Base-by-base conservation (phyloP, 2,797 vertebrate genomes). In the Notoglanidium macrostoma region DNA sequence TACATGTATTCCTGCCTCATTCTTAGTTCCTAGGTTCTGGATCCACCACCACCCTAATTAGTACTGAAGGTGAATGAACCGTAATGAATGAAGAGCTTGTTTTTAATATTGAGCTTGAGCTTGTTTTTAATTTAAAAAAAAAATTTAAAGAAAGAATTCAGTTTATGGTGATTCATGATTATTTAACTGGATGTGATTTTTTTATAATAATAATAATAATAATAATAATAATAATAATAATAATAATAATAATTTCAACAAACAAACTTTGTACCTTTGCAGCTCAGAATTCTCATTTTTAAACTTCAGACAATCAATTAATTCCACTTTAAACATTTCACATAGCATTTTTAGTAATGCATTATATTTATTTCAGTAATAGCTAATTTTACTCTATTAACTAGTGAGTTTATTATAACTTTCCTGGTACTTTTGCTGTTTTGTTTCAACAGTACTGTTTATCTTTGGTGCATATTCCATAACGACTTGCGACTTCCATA, bases 391-490 rank as follows among this genome's bases (percentile, higher is more conserved):
- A 1, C n/a, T 78, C n/a, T 74, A 46, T 49, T 26, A 74, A 74
- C 5, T 46, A 74, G 23, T 49, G 21, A 46, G 10, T 72, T 40
- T 72, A 21, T 29, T 72, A 72, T 12, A n/a, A 74, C 23, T 74
- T 74, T 26, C 19, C 14, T 54, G 14, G 7, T 49, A n/a, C 10
- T 55, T 46, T 10, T 59, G 76, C 8, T 72, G 68, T 73, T 73
- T 84, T 76, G 61, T 76, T 85, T 76, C 40, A 67, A 26, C n/a
- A 63, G 44, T 32, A 61, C 55, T 11, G n/a, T 32, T 85, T 51
- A 9, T 57, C 59, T 54, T 55, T 51, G 12, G 15, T 63, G 29
- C 21, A 23, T 35, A 12, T 44, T 80, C 32, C 54, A 40, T 46
- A 59, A 15, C 2, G 8, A 59, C 32, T 40, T 78, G 0, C 1